These are phyloP conservation scores for Laupala kohalensis DNA, from an alignment of 1,140 invertebrate genomes.

Conservation along the genomic window DNA sequence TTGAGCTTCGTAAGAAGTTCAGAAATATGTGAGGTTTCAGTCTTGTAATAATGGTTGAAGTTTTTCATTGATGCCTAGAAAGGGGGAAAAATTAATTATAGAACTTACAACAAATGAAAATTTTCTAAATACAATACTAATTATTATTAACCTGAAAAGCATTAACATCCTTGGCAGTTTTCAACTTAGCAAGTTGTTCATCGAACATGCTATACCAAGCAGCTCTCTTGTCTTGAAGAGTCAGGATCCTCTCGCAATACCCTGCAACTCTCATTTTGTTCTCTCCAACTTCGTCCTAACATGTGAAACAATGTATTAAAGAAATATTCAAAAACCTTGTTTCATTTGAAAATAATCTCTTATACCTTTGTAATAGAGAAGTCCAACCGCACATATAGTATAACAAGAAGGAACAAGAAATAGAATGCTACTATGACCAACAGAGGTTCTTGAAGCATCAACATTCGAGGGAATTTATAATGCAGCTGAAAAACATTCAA, in stretches of 20 bases:
- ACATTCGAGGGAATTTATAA: slow-evolving; percentile 73
- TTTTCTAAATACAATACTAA: background rate
- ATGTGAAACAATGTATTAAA: background rate
- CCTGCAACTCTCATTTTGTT: slow-evolving; percentile 38
- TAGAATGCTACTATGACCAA: slow-evolving; percentile 80
- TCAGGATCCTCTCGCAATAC: slow-evolving; percentile 39
- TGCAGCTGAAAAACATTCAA: slow-evolving; percentile 54
- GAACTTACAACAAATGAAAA: background rate
- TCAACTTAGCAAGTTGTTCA: slow-evolving; percentile 47
- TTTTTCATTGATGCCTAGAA: slow-evolving; percentile 37
- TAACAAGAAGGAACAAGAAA: slow-evolving; percentile 78
- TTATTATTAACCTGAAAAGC: slow-evolving; percentile 29
- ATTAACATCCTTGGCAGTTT: slow-evolving; percentile 45
- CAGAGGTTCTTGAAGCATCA: slow-evolving; percentile 86
- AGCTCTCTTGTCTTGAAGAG: slow-evolving; percentile 45
- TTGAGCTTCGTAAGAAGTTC: slow-evolving; percentile 45
- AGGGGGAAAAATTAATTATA: background rate
- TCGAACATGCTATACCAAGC: slow-evolving; percentile 49
- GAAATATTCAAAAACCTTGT: too few species aligned
- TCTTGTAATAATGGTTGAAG: slow-evolving; percentile 49
- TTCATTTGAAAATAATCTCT: too few species aligned
- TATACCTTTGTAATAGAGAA: slow-evolving; percentile 72
- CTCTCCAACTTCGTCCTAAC: slow-evolving; percentile 42
- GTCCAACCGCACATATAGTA: slow-evolving; percentile 89
- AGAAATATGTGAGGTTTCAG: slow-evolving; percentile 39